Evolutionary conservation across 2,113 vertebrate species (phyloP), one percentile per base, ranked within the genome.

Genomic region (Crotophaga sulcirostris): DNA sequence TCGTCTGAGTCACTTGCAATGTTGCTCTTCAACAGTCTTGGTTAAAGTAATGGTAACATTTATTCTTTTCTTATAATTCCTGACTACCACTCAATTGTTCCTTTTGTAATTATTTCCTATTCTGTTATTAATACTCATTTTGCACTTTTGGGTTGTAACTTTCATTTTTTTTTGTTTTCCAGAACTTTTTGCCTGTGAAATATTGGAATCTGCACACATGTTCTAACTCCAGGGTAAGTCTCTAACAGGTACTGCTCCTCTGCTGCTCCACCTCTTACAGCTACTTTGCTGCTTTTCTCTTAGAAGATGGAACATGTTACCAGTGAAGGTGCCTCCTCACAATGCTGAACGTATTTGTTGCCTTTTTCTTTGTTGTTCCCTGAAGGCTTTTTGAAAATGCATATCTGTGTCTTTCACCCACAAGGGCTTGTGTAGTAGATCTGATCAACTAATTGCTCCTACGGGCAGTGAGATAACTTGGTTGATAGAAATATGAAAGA

Each of bases 171-270:
- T 86, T 72, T 36, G 12, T n/a, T 44, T 73, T 88, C 45, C 29
- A 17, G 44, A 80, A 51, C 2, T 49, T 76, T 85, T 80, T 83
- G 11, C 16, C n/a, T n/a, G 21, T 44, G 76, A 45, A 68, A 56
- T 31, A 55, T 1, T 60, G 58, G 20, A 80, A 73, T 16, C 10
- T 34, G 8, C 24, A 25, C 33, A 20, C 1, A 0, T 0, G 0
- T 36, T 34, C 13, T 44, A 64, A 29, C 18, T 68, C 28, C 3
- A 33, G 13, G 31, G 2, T 56, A 44, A 68, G 7, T 42, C 44
- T 58, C 18, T n/a, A 31, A 44, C 36, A 51, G 34, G 18, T 20
- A 34, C 54, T 16, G 4, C 40, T 63, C 66, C 10, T 17, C 47
- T 83, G 28, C 59, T 82, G 40, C 45, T 49, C 23, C 28, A 38